A percentile compares a stretch with the other conserved stretches of the same genome.
These are phyloP conservation scores for Plecotus auritus DNA, from an alignment of 2,113 vertebrate genomes.

Conservation along the genomic window DNA sequence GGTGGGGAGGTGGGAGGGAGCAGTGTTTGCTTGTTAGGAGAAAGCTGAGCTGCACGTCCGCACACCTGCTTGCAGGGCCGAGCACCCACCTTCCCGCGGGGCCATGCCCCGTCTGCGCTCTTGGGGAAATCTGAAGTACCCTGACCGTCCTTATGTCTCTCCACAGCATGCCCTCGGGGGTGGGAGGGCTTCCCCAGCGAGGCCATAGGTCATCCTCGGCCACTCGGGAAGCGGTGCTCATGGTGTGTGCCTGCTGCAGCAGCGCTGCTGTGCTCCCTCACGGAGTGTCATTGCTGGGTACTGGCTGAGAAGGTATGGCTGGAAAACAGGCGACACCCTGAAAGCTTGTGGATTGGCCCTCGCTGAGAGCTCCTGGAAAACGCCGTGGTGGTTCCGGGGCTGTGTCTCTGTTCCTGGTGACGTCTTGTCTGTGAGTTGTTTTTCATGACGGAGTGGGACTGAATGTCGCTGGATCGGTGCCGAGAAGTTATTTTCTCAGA, in stretches of 20 bases:
- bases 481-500: constrained; percentile 36
- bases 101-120: no score
- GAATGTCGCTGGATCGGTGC: constrained; percentile 32
- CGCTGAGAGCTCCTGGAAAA: background rate
- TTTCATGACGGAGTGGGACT: constrained; percentile 30
- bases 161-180: background rate
- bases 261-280: background rate
- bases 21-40: no score
- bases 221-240: background rate
- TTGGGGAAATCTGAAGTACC: background rate
- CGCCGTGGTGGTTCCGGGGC: background rate
- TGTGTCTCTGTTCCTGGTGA: background rate
- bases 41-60: no score
- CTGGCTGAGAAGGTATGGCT: background rate
- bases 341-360: background rate
- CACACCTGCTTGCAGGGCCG: background rate
- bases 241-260: background rate
- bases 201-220: background rate
- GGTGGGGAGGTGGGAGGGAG: no score
- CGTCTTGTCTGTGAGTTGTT: constrained; percentile 27
- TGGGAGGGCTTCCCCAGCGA: background rate
- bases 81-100: no score
- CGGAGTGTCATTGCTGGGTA: background rate
- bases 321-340: background rate
- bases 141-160: constrained; percentile 47